These are phyloP conservation scores for Pherbina coryleti DNA, from an alignment of 2,888 invertebrate genomes.

Conservation along the genomic window DNA sequence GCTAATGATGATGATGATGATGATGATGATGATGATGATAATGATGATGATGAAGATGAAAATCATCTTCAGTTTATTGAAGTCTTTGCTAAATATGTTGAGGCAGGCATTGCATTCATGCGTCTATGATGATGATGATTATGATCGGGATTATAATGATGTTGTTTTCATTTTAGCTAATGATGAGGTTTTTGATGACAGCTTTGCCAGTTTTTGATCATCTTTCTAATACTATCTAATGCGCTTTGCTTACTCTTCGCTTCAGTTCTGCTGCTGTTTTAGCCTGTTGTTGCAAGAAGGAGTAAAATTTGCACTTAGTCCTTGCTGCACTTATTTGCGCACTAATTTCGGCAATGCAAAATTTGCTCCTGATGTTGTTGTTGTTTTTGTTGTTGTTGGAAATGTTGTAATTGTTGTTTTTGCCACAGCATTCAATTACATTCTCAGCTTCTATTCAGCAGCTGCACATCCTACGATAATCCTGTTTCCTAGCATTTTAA, in stretches of 20 bases:
- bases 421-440: not conserved
- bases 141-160: too few species aligned
- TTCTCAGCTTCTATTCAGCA: not conserved
- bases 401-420: constrained; percentile 5
- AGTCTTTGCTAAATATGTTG: too few species aligned
- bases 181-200: too few species aligned
- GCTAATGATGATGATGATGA: not conserved
- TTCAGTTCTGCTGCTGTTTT: too few species aligned
- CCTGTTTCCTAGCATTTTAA: constrained; percentile 4
- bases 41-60: not conserved
- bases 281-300: not conserved
- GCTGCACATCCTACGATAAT: not conserved
- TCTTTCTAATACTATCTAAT: too few species aligned
- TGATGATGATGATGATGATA: not conserved
- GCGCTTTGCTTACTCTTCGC: too few species aligned
- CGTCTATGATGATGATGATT: too few species aligned
- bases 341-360: not conserved
- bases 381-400: not conserved
- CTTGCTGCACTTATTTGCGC: not conserved
- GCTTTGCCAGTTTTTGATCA: too few species aligned
- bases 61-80: not conserved
- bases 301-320: not conserved
- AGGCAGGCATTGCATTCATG: too few species aligned
- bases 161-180: too few species aligned
- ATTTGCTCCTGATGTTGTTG: not conserved